Percentiles rank a stretch among this genome's conserved stretches.
phyloP scores from a whole-genome alignment of 2,113 vertebrate genomes.

The Ellobius talpinus region DNA sequence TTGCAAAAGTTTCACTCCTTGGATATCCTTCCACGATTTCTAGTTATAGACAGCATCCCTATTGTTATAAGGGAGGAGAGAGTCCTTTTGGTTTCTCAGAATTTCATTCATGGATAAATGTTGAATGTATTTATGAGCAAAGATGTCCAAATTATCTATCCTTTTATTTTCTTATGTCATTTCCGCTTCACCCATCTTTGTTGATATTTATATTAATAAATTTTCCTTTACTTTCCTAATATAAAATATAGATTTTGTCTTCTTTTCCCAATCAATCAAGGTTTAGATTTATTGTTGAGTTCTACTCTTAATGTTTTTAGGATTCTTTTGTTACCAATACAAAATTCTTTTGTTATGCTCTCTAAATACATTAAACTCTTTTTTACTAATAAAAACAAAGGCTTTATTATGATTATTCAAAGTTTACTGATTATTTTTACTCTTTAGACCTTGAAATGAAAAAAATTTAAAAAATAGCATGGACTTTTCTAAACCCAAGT shows the following conservation, averaged over 20 bases:
- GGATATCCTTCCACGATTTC: neutral
- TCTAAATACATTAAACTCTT: neutral
- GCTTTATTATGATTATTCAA: neutral
- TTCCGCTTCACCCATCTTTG: neutral
- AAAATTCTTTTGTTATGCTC: neutral
- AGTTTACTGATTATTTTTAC: neutral
- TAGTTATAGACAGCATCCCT: neutral
- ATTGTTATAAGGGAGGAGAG: neutral
- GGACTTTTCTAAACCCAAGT: neutral
- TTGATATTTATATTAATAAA: neutral
- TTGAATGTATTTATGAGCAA: neutral
- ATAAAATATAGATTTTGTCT: neutral
- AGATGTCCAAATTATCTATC: neutral
- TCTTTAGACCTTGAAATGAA: neutral
- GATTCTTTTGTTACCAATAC: neutral
- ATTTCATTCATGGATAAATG: neutral
- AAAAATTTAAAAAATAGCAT: neutral
- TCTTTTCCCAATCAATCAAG: neutral
- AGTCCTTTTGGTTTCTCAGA: neutral
- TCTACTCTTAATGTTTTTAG: neutral
- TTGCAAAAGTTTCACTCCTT: neutral
- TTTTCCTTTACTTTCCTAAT: neutral
- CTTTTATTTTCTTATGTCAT: neutral
- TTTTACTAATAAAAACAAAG: conserved; percentile 13
- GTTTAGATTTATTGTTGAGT: neutral